phyloP scores from a whole-genome alignment of 2,113 vertebrate genomes.

The Syngnathus floridae region DNA sequence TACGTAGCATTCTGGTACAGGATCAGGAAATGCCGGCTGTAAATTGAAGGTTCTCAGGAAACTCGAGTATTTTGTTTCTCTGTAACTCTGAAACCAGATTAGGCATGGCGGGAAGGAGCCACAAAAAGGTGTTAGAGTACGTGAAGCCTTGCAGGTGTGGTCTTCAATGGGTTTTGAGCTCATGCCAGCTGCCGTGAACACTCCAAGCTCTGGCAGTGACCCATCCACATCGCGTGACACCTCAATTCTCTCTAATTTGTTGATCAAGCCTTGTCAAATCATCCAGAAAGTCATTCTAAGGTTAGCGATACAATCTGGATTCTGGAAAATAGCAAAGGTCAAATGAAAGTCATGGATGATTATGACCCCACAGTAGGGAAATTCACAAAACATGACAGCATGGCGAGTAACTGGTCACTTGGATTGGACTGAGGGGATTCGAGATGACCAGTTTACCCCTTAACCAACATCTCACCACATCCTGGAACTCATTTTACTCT shows the following conservation, averaged over 20 bases:
- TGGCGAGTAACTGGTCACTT: neutral
- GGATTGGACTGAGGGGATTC: neutral
- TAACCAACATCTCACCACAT: neutral
- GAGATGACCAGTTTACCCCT: conserved; percentile 4
- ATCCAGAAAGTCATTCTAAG: neutral
- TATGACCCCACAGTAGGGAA: neutral
- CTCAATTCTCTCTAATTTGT: neutral
- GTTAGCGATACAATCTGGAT: neutral
- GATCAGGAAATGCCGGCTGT: conserved; percentile 48
- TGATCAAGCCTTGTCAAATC: neutral
- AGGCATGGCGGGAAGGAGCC: neutral
- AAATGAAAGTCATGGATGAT: neutral
- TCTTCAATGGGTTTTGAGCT: conserved; percentile 18
- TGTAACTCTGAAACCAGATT: conserved; percentile 31
- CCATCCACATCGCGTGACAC: neutral
- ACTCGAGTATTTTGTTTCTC: conserved; percentile 37
- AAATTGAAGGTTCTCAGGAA: conserved; percentile 42
- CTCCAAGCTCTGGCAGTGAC: conserved; percentile 23
- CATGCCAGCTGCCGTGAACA: neutral
- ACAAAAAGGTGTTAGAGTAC: conserved; percentile 20
- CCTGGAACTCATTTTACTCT: neutral
- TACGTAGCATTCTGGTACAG: conserved; percentile 34
- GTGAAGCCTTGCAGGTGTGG: conserved; percentile 46
- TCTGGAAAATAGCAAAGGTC: neutral
- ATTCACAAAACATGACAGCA: neutral